Evolutionary conservation across 2,797 vertebrate genomes (phyloP).

Genomic region (Tangara arthus): DNA sequence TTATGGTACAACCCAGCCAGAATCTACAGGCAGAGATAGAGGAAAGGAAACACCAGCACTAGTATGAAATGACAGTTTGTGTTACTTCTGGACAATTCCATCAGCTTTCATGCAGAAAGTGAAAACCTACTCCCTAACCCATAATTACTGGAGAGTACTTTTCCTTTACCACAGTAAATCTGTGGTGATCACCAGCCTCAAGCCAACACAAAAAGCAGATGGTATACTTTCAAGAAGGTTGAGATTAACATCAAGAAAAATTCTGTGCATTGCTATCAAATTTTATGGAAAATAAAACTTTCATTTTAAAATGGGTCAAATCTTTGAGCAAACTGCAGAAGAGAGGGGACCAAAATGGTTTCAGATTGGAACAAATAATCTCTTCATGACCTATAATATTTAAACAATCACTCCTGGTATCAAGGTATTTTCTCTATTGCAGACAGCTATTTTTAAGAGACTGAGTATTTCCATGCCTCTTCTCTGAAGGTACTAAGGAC

Average conservation of each 20-base stretch:
- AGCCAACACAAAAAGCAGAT: background rate
- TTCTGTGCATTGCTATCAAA: background rate
- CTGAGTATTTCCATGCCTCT: fast-evolving
- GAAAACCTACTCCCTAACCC: background rate
- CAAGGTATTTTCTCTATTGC: background rate
- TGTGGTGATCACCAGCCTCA: background rate
- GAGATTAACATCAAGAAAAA: background rate
- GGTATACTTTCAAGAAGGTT: background rate
- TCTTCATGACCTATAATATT: background rate
- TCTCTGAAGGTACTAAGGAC: background rate
- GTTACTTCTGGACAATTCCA: background rate
- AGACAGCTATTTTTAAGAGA: background rate
- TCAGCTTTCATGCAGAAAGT: background rate
- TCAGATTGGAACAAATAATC: background rate
- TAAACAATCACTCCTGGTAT: background rate
- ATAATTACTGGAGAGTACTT: background rate
- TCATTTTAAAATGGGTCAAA: background rate
- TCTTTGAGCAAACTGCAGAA: background rate
- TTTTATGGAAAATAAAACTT: background rate
- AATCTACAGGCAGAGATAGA: background rate
- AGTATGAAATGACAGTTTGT: background rate
- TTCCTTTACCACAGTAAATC: background rate
- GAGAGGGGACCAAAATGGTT: background rate
- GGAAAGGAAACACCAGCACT: background rate
- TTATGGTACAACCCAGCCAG: background rate